Evolutionary conservation across 2,888 invertebrate genomes (phyloP).

Genomic region (Hypselothyrea guttata): DNA sequence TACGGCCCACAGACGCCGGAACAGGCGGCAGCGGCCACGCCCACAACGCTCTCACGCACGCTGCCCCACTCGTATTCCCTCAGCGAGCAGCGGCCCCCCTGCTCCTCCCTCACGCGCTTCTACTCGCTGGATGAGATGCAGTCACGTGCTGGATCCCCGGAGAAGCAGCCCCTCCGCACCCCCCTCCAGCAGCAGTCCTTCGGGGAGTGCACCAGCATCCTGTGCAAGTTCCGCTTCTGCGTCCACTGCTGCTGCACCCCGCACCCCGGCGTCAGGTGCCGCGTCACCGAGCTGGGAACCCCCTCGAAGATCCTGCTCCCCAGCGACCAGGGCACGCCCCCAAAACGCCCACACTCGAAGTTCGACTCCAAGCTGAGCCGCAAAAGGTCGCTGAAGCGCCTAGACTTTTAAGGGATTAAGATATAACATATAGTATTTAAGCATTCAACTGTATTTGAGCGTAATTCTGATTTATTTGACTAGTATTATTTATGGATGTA

Average conservation of each 20-base stretch:
- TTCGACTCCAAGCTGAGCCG: constrained; percentile 56
- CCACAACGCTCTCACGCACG: constrained; percentile 46
- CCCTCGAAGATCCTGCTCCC: constrained; percentile 73
- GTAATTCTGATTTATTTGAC: constrained; percentile 34
- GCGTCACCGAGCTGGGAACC: constrained; percentile 68
- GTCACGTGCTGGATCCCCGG: not conserved
- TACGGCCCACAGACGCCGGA: constrained; percentile 13
- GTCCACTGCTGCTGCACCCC: constrained; percentile 66
- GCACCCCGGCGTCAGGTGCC: constrained; percentile 73
- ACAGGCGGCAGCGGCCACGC: not conserved
- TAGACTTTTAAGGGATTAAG: constrained; percentile 47
- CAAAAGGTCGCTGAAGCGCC: constrained; percentile 64
- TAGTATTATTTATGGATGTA: constrained; percentile 40
- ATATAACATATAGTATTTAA: constrained; percentile 11
- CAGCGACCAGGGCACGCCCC: constrained; percentile 53
- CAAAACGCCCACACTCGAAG: constrained; percentile 47
- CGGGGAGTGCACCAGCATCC: constrained; percentile 64
- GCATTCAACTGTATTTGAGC: constrained; percentile 22
- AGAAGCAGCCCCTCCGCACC: constrained; percentile 4
- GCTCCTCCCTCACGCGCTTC: constrained; percentile 42
- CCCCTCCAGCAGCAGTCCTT: constrained; percentile 23
- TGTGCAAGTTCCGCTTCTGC: constrained; percentile 72
- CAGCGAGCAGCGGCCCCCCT: constrained; percentile 2
- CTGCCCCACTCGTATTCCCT: constrained; percentile 41
- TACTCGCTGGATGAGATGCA: constrained; percentile 58